Evolutionary conservation across 2,888 invertebrate species (phyloP), one percentile per base, ranked within the genome.

Genomic region (Aethes cnicana): DNA sequence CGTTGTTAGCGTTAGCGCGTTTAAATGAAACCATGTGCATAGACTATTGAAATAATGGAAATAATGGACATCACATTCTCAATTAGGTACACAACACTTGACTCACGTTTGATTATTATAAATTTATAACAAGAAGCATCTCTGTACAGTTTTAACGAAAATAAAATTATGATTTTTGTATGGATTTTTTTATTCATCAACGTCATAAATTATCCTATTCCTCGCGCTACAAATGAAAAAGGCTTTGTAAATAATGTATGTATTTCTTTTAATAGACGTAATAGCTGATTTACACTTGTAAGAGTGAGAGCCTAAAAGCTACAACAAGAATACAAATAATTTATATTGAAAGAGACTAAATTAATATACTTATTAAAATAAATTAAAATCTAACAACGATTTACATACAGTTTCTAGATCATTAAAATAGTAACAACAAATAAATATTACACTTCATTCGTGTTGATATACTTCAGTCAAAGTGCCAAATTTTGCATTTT

Each of bases 231-330:
- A 42, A 48, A 48, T 18, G 53, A 58, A 58, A 50, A 32, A 18
- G 9, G 9, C 54, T 58, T 32, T 66, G 66, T 74, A 79, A 79
- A 79, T 76, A 78, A 62, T 68, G 70, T 68, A 76, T 74, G 72
- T 62, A 67, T 55, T 64, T 63, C 61, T 52, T 59, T 47, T 36
- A 67, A 72, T 68, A 63, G 69, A 74, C 65, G 72, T 65, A 64
- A 68, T 68, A 68, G 61, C 59, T 11, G 21, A 62, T 57, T 59
- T 41, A 62, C 62, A 59, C 57, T 47, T 61, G 57, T 63, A 61
- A 58, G 63, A 30, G 9, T 9, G 25, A 11, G 17, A 48, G 32
- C 46, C 26, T 20, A 18, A 39, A 14, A 46, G 46, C 32, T 46
- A 53, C 46, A 36, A 39, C 33, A 9, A 17, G 16, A 20, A 47